These are phyloP conservation scores for Microplitis mediator DNA, from an alignment of 1,140 invertebrate genomes.

Conservation along the genomic window DNA sequence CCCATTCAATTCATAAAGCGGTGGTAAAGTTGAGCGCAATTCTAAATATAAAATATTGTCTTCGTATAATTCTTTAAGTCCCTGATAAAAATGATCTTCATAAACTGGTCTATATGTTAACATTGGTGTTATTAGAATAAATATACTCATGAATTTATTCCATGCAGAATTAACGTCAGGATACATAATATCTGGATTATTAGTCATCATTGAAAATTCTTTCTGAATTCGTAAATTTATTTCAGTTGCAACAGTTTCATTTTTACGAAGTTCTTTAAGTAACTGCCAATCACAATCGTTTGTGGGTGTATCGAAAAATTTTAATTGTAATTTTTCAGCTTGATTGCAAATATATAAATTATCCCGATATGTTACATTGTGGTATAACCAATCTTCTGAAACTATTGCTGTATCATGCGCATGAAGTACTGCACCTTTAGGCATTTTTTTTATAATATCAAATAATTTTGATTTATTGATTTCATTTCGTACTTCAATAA, in stretches of 20 bases:
- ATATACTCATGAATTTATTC: slow-evolving; percentile 70
- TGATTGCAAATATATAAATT: slow-evolving; percentile 72
- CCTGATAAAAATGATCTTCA: slow-evolving; percentile 73
- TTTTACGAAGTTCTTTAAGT: slow-evolving; percentile 62
- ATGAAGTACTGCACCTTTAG: slow-evolving; percentile 76
- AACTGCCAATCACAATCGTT: slow-evolving; percentile 65
- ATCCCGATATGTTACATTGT: slow-evolving; percentile 72
- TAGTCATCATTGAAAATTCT: slow-evolving; percentile 67
- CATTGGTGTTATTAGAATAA: slow-evolving; percentile 67
- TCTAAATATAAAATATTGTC: slow-evolving; percentile 85
- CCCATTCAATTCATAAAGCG: slow-evolving; percentile 71
- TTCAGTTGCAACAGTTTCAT: slow-evolving; percentile 27
- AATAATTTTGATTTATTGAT: slow-evolving; percentile 74
- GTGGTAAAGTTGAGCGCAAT: slow-evolving; percentile 65
- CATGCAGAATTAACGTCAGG: slow-evolving; percentile 71
- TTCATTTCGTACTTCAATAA: slow-evolving; percentile 67
- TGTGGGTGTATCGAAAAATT: slow-evolving; percentile 50
- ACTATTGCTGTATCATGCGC: slow-evolving; percentile 72
- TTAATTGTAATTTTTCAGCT: slow-evolving; percentile 36
- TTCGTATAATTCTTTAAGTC: slow-evolving; percentile 72
- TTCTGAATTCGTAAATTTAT: slow-evolving; percentile 40
- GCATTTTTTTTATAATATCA: slow-evolving; percentile 70
- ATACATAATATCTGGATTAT: slow-evolving; percentile 68
- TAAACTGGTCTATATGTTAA: slow-evolving; percentile 75
- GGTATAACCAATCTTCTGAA: slow-evolving; percentile 70